A percentile compares a stretch with the other conserved stretches of the same genome.
Conservation (phyloP, 2,888 invertebrate species). For the Lycia hirtaria region DNA sequence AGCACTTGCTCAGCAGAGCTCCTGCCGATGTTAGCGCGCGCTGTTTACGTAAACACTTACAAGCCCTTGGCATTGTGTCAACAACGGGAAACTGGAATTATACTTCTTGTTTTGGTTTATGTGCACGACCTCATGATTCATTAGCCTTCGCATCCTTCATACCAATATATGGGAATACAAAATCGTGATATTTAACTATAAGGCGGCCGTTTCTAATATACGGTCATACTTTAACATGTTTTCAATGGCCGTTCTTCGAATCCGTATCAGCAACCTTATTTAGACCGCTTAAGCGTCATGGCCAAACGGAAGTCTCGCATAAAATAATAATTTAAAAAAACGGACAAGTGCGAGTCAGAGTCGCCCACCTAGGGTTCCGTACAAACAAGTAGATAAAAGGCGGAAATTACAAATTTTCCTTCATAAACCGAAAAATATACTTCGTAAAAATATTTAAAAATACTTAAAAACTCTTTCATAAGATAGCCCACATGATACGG, state of each 20-base stretch:
- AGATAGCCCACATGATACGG: no score
- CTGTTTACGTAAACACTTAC: constrained; percentile 32
- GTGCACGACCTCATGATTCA: constrained; percentile 14
- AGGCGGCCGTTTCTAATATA: constrained; percentile 16
- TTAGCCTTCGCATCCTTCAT: not conserved
- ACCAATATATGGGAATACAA: constrained; percentile 21
- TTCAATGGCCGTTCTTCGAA: constrained; percentile 27
- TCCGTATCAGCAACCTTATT: constrained; percentile 32
- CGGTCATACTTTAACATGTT: constrained; percentile 20
- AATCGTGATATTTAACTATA: constrained; percentile 22
- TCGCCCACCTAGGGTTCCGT: no score
- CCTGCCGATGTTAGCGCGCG: constrained; percentile 25
- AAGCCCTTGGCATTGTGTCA: constrained; percentile 31
- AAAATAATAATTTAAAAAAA: constrained; percentile 42
- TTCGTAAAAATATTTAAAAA: no score
- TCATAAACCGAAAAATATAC: no score
- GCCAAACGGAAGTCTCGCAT: constrained; percentile 42
- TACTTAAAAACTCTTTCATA: no score
- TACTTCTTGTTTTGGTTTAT: constrained; percentile 16
- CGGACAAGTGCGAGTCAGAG: no score
- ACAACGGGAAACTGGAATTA: constrained; percentile 15
- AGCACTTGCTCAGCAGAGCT: constrained; percentile 21
- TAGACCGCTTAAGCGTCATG: constrained; percentile 40
- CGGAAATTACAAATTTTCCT: no score
- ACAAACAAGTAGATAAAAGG: no score